Conservation (phyloP, 2,113 vertebrate genomes). For the Phycodurus eques region DNA sequence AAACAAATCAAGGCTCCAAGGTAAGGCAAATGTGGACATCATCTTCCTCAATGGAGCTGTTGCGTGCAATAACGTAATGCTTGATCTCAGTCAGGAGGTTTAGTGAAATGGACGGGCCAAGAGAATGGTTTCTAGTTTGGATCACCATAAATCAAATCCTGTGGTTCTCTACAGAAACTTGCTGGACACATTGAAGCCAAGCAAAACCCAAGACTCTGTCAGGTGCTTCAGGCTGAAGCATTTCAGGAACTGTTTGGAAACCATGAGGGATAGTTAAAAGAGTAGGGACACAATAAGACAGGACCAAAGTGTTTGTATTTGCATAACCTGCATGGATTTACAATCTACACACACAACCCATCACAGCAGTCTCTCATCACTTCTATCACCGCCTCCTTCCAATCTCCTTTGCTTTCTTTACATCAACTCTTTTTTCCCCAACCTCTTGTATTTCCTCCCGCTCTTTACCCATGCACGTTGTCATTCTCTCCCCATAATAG, state of each 20-base stretch:
- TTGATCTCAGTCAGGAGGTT: not conserved
- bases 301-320: conserved; percentile 53
- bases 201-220: not conserved
- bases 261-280: conserved; percentile 3
- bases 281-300: conserved; percentile 29
- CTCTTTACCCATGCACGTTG: conserved; percentile 45
- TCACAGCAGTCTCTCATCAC: conserved; percentile 55
- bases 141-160: not conserved
- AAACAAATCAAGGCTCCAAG: not conserved
- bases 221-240: conserved; percentile 14
- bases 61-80: not conserved
- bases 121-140: not conserved
- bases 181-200: not conserved
- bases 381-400: conserved; percentile 53
- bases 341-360: conserved; percentile 46
- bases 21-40: conserved; percentile 2
- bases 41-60: not conserved
- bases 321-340: conserved; percentile 53
- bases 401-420: conserved; percentile 52
- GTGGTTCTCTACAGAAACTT: not conserved
- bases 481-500: conserved; percentile 63
- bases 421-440: conserved; percentile 35
- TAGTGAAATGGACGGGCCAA: not conserved
- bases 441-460: conserved; percentile 33
- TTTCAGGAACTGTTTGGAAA: conserved; percentile 3